Evolutionary conservation across 2,888 invertebrate genomes (phyloP), one percentile per base, ranked within the genome.

Genomic region (Notodonta dromedarius): DNA sequence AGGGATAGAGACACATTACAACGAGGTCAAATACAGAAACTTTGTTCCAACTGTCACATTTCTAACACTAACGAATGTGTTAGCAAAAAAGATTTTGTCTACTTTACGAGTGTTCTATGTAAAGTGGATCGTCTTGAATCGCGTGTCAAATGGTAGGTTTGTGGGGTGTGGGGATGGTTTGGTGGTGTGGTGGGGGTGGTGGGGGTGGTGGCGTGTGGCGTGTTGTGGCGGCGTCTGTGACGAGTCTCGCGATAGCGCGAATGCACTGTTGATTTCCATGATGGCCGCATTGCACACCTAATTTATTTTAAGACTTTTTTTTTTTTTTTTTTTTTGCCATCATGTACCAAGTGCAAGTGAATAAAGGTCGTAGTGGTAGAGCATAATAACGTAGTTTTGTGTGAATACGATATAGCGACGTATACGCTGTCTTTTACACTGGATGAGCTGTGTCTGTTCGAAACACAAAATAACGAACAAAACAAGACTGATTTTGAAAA

Each of bases 21-120:
- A 53, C 12, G 35, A 12, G 16, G 35, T 35, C 13, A 32, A 16
- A 13, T 11, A 53, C 35, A 53, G 35, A n/a, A 35, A 1, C 12
- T 35, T 32, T 53, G 69, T 68, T 67, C 68, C 61, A 62, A 66
- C 74, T 69, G 74, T 75, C 71, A 69, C 69, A 70, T 73, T 71
- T 71, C 65, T 61, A 13, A 73, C 67, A 72, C 62, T 64, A 77
- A 67, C 64, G 59, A 73, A 72, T 76, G 70, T 73, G 74, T 73
- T 65, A 70, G 67, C 74, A 77, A 76, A 46, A 70, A 78, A 67
- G 69, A 79, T 78, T 78, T 76, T 68, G 69, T 72, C 69, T 77
- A 62, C 78, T 80, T 84, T 80, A 83, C 77, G 80, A 79, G 74
- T 67, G 66, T 78, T 85, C 81, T 82, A 84, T 84, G 82, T 76